Percentiles rank a stretch among this genome's conserved stretches.
Evolutionary conservation across 2,797 vertebrate genomes (phyloP).

Genomic region (Denticeps clupeoides): DNA sequence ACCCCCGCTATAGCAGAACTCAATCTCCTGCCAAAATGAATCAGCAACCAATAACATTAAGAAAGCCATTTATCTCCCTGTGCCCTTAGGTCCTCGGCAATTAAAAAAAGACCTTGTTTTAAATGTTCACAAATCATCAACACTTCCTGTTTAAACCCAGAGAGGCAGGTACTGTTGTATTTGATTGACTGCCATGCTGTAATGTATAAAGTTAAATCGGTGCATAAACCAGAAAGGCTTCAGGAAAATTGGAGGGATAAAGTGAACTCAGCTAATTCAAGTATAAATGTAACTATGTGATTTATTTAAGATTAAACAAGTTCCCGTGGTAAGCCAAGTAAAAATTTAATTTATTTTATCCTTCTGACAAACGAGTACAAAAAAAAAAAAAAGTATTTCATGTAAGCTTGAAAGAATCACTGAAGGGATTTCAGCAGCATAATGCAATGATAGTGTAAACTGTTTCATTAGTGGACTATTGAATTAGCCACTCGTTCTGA

Average conservation of each 20-base stretch:
- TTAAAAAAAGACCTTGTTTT: constrained; percentile 28
- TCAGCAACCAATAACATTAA: constrained; percentile 28
- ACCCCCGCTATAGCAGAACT: background rate
- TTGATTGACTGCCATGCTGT: constrained; percentile 13
- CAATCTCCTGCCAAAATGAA: constrained; percentile 20
- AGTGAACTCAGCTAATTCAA: too few relatives aligned
- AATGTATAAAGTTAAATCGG: constrained; percentile 7
- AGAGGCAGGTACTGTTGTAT: constrained; percentile 14
- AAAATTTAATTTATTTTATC: too few relatives aligned
- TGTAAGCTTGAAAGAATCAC: too few relatives aligned
- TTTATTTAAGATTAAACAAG: too few relatives aligned
- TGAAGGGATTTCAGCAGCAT: too few relatives aligned
- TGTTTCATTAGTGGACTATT: too few relatives aligned
- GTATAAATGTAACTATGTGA: too few relatives aligned
- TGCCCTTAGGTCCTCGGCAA: constrained; percentile 9
- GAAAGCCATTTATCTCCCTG: constrained; percentile 26
- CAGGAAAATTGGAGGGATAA: background rate
- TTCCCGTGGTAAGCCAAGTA: too few relatives aligned
- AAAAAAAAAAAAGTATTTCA: too few relatives aligned
- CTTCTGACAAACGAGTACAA: too few relatives aligned
- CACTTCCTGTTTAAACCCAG: constrained; percentile 7
- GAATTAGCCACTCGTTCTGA: too few relatives aligned
- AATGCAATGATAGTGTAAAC: too few relatives aligned
- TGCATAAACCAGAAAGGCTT: constrained; percentile 3
- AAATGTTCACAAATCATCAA: constrained; percentile 25